Percentiles rank a stretch among this genome's conserved stretches.
phyloP scores from a whole-genome alignment of 92 coral and sea anemone genomes.

The Blastomussa wellsi region DNA sequence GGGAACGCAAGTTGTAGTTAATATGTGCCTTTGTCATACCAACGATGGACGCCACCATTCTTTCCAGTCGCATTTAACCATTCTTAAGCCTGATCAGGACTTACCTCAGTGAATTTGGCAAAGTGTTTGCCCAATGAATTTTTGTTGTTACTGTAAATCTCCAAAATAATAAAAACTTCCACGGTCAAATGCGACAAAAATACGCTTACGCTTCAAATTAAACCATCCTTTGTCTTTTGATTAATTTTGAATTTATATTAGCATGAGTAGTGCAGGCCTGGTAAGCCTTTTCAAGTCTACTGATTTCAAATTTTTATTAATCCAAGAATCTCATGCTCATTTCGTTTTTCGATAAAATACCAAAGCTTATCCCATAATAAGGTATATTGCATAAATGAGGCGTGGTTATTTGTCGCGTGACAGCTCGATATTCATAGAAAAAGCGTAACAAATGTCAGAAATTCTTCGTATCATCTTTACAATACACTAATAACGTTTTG shows the following conservation, averaged over 20 bases:
- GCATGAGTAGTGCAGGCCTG: not conserved
- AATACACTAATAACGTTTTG: not conserved
- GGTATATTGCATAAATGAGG: not conserved
- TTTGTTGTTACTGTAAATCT: too few species aligned
- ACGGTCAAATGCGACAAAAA: too few species aligned
- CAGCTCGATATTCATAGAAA: not conserved
- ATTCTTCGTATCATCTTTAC: not conserved
- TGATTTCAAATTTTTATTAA: not conserved
- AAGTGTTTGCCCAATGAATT: too few species aligned
- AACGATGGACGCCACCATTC: too few species aligned
- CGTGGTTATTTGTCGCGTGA: not conserved
- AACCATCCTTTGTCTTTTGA: too few species aligned
- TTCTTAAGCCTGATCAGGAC: too few species aligned
- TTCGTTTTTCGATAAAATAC: not conserved
- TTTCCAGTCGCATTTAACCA: too few species aligned
- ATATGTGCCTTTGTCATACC: not conserved
- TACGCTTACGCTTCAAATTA: too few species aligned
- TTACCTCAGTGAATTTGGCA: too few species aligned
- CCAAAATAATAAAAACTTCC: too few species aligned
- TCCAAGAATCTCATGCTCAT: not conserved
- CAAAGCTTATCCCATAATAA: not conserved
- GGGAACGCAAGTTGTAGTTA: not conserved
- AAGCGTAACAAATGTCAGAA: not conserved
- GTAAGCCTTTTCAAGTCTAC: not conserved
- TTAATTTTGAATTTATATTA: too few species aligned